Percentiles rank a stretch among this genome's conserved stretches.
Conservation (phyloP, 2,888 invertebrate genomes). For the Sminthurinus aureus region DNA sequence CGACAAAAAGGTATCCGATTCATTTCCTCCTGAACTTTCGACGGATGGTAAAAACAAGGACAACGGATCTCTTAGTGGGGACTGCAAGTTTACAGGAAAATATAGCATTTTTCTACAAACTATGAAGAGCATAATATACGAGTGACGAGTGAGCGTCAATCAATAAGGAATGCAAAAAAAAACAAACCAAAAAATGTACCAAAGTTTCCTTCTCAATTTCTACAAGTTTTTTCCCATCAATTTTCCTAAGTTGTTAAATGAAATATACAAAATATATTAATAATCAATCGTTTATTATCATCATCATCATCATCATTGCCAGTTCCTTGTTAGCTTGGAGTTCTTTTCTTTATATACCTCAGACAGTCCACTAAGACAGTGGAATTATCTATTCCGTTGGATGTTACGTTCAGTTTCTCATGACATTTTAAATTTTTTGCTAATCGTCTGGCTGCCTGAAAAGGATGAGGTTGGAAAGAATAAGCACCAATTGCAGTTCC, state of each 20-base stretch:
- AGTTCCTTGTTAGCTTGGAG: too few relatives aligned
- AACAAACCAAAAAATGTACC: constrained; percentile 27
- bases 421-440: constrained; percentile 43
- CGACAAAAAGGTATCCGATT: constrained; percentile 42
- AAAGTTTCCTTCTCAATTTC: constrained; percentile 51
- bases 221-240: constrained; percentile 52
- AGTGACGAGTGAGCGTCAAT: too few relatives aligned
- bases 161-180: background rate
- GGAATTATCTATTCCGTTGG: constrained; percentile 35
- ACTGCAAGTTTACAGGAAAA: too few relatives aligned
- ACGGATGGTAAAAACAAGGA: constrained; percentile 48
- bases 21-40: constrained; percentile 39
- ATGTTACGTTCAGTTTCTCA: constrained; percentile 43
- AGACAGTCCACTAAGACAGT: constrained; percentile 46
- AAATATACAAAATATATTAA: too few relatives aligned
- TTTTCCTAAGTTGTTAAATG: too few relatives aligned
- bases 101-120: too few relatives aligned
- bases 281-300: too few relatives aligned
- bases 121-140: too few relatives aligned
- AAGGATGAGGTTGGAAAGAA: constrained; percentile 46
- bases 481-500: constrained; percentile 45
- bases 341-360: too few relatives aligned
- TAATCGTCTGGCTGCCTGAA: constrained; percentile 49
- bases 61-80: constrained; percentile 41
- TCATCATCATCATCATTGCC: too few relatives aligned